Percentiles rank a stretch among this genome's conserved stretches.
These are phyloP conservation scores for Abramis brama DNA, from an alignment of 2,113 vertebrate species.

Conservation along the genomic window DNA sequence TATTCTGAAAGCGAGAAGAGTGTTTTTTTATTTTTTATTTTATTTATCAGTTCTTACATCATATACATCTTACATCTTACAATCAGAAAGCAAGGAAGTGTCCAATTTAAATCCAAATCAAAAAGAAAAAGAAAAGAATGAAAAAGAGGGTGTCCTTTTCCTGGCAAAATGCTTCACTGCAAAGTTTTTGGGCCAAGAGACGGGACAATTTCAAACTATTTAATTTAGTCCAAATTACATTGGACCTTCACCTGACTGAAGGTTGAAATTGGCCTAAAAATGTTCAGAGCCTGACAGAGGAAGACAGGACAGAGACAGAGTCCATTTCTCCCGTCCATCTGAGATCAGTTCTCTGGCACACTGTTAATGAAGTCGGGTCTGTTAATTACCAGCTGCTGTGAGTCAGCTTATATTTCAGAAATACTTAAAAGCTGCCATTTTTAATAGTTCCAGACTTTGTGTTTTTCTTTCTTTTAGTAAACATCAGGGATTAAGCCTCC, in stretches of 20 bases:
- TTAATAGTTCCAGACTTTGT: neutral
- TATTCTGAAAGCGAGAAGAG: neutral
- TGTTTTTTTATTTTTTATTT: neutral
- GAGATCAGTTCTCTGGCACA: neutral
- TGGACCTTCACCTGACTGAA: no score
- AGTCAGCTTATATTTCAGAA: slow-evolving; percentile 12
- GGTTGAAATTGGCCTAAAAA: no score
- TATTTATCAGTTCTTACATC: neutral
- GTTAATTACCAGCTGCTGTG: slow-evolving; percentile 33
- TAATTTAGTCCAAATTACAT: no score
- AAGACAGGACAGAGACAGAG: neutral
- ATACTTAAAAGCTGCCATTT: neutral
- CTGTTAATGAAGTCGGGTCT: slow-evolving; percentile 1
- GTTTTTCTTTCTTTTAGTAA: neutral
- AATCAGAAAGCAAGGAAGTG: neutral
- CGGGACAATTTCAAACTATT: neutral
- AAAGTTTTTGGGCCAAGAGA: neutral
- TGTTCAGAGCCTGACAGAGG: neutral
- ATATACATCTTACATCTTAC: neutral
- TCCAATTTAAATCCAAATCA: neutral
- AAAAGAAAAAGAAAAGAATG: neutral
- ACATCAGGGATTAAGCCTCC: neutral
- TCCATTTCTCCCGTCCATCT: neutral
- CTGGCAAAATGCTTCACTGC: neutral
- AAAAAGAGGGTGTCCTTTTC: neutral